A percentile compares a stretch with the other conserved stretches of the same genome.
phyloP scores from a whole-genome alignment of 2,797 vertebrate species.

The Varecia variegata region DNA sequence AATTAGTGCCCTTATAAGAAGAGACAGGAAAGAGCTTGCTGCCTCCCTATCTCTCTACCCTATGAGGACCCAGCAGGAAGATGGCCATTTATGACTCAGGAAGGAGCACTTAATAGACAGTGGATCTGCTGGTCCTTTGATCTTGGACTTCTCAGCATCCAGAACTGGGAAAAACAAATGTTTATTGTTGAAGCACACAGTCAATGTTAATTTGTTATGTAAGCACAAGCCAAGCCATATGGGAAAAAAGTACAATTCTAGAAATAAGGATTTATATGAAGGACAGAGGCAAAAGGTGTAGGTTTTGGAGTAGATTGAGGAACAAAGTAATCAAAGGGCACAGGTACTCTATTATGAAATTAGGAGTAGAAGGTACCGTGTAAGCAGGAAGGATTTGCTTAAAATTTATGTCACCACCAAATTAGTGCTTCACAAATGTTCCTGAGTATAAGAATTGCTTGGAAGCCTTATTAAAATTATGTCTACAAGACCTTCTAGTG shows the following conservation, averaged over 20 bases:
- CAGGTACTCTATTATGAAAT: not conserved
- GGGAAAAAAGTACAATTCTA: not conserved
- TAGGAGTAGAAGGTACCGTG: not conserved
- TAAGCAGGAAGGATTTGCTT: not conserved
- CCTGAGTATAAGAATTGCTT: not conserved
- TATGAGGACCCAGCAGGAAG: not conserved
- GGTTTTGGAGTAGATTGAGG: not conserved
- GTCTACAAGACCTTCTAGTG: not conserved
- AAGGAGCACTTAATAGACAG: rapidly evolving
- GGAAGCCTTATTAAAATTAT: not conserved
- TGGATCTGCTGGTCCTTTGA: not conserved
- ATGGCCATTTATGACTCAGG: not conserved
- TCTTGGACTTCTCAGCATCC: not conserved
- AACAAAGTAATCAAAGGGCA: not conserved
- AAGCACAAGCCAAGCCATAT: not conserved
- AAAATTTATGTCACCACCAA: not conserved
- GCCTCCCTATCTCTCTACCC: not conserved
- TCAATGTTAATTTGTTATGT: not conserved
- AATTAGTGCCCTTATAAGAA: not conserved
- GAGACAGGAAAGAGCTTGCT: not conserved
- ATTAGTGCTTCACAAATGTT: not conserved
- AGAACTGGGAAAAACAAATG: not conserved
- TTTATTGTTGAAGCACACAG: not conserved
- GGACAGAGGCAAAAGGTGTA: not conserved
- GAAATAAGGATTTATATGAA: not conserved